Base-by-base conservation (phyloP, 1,140 invertebrate genomes). In the Schlechtendalia chinensis region DNA sequence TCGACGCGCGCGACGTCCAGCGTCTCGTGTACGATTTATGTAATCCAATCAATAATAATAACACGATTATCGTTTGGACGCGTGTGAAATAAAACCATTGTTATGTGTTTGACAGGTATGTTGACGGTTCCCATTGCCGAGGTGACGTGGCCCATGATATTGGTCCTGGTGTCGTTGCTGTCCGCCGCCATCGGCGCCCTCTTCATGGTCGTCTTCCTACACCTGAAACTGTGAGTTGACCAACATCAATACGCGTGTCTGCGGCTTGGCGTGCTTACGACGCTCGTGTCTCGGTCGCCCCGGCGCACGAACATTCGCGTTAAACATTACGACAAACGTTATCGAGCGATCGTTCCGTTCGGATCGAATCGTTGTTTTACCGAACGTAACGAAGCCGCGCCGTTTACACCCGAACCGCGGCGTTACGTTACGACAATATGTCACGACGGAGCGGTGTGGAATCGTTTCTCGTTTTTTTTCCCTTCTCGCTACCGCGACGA, bases 131-230 rank as follows among this genome's bases (percentile, higher is more conserved):
- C 75, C 58, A 79, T 79, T 59, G 75, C 75, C 24, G 75, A 79
- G 58, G 75, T 88, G 24, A 86, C 87, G 83, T 88, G 88, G 88
- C 85, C 88, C 79, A 83, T 88, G 63, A 88, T 88, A 74, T 83
- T 89, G 75, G 86, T 88, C 74, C 87, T 89, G 82, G 88, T 89
- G 54, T 88, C 88, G 19, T 83, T 88, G 79, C 84, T 88, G 81
- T 89, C 88, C 69, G 88, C 88, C 50, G 85, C 87, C 47, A 87
- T 88, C 80, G 88, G 88, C n/a, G 88, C 88, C 56, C 86, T 87
- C 58, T 84, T 88, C 75, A 89, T 88, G 88, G 87, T 89, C 82
- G 87, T 87, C 77, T 84, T 88, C 69, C 85, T 88, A 71, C 87
- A 88, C 81, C 88, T 88, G 83, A 83, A 88, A 83, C 88, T 86